Evolutionary conservation across 2,797 vertebrate species (phyloP), one percentile per base, ranked within the genome.

Genomic region (Triplophysa yarkandensis): DNA sequence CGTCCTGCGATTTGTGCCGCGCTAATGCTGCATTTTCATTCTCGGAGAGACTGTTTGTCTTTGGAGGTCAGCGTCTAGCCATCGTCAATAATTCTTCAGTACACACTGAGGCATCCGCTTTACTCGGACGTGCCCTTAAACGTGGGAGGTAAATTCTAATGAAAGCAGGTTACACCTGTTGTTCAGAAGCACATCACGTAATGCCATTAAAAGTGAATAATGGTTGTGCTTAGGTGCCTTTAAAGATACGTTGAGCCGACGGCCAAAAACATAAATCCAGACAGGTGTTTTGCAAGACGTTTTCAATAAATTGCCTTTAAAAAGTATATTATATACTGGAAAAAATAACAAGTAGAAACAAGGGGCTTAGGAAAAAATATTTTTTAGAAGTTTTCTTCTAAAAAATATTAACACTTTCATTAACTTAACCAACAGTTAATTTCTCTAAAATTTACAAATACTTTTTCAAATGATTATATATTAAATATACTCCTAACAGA

Each of bases 151-250:
- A 6, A 58, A 69, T 41, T 62, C 64, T 72, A 34, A 55, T 41
- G 69, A 72, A 19, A 44, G 52, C 13, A 27, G 69, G 61, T 54
- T 57, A 46, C 73, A 81, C 77, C 36, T 81, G 73, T 81, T 81
- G 70, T 61, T 10, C 62, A 34, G 44, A 70, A 25, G 52, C 27
- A 69, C 28, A 62, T 78, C 57, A 75, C n/a, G 27, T 17, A 62
- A 57, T 46, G 58, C 60, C 71, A 46, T 71, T 65, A 66, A 21
- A 30, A 10, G 34, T 66, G 68, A 71, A 39, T 71, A 58, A 77
- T 28, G n/a, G 11, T 2, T 61, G 32, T 46, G 28, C 14, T 57
- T 57, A 19, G 44, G 16, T 54, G 19, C 13, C 27, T 50, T 64
- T 68, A 52, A 34, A 21, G 23, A 23, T 36, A 4, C 13, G 4